A percentile compares a stretch with the other conserved stretches of the same genome.
Conservation (phyloP, 2,888 invertebrate genomes). For the Smittia aterrima region DNA sequence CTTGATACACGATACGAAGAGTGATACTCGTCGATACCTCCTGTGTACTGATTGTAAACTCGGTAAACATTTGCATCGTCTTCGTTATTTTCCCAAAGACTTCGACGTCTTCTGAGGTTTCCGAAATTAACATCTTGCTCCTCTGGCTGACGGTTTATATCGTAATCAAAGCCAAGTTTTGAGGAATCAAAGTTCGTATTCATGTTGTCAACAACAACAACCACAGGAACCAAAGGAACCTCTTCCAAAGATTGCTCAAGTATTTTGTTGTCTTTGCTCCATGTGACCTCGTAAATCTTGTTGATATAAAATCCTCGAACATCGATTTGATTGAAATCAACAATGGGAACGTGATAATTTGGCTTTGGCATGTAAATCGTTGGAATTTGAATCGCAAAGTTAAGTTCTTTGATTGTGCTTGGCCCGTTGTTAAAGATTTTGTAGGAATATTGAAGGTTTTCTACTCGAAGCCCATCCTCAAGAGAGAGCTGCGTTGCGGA, state of each 20-base stretch:
- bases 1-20: constrained; percentile 15
- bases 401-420: constrained; percentile 50
- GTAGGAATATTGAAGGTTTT: constrained; percentile 48
- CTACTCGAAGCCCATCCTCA: constrained; percentile 48
- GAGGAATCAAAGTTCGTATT: constrained; percentile 44
- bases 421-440: constrained; percentile 53
- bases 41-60: constrained; percentile 36
- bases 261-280: constrained; percentile 50
- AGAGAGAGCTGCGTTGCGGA: constrained; percentile 49
- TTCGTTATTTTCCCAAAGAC: neutral
- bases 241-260: constrained; percentile 50
- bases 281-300: constrained; percentile 48
- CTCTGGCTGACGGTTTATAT: neutral
- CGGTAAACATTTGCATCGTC: neutral
- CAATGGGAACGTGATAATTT: constrained; percentile 47
- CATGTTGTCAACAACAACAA: constrained; percentile 42
- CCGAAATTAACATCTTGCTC: neutral
- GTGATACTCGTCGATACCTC: constrained; percentile 14
- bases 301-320: constrained; percentile 51
- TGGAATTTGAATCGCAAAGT: constrained; percentile 50
- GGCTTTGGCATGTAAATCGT: constrained; percentile 50
- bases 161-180: constrained; percentile 42
- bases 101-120: constrained; percentile 1
- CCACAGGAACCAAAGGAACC: constrained; percentile 43
- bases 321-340: constrained; percentile 50